phyloP scores from a whole-genome alignment of 2,888 invertebrate species.

The Eulithis testata region DNA sequence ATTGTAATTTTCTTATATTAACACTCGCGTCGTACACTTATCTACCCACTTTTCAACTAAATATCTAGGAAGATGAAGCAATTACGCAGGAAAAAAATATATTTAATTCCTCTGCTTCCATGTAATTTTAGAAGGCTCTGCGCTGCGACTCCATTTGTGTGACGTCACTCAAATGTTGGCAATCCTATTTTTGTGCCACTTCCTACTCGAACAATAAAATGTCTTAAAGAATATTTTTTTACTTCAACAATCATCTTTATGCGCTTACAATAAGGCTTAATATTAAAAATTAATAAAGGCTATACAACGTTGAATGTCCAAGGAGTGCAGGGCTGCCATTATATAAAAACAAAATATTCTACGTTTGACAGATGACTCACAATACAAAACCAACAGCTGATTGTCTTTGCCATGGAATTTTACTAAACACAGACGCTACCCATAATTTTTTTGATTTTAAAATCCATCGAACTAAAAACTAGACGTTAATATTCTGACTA shows the following conservation, averaged over 20 bases:
- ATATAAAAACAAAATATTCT: slow-evolving; percentile 39
- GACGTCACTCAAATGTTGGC: slow-evolving; percentile 84
- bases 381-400: slow-evolving; percentile 42
- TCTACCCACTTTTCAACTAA: slow-evolving; percentile 63
- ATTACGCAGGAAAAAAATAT: slow-evolving; percentile 64
- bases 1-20: slow-evolving; percentile 44
- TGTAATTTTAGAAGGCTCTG: slow-evolving; percentile 82
- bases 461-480: no score
- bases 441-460: no score
- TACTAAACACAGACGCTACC: no score
- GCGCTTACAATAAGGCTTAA: slow-evolving; percentile 55
- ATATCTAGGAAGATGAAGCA: slow-evolving; percentile 63
- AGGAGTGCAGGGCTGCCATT: slow-evolving; percentile 55
- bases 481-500: no score
- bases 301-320: slow-evolving; percentile 57
- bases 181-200: slow-evolving; percentile 82
- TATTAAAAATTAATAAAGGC: slow-evolving; percentile 49
- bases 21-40: slow-evolving; percentile 67
- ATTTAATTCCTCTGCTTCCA: slow-evolving; percentile 56
- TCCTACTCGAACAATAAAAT: slow-evolving; percentile 71
- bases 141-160: slow-evolving; percentile 67
- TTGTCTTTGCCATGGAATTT: slow-evolving; percentile 13
- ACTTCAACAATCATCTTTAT: slow-evolving; percentile 62
- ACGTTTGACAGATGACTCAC: slow-evolving; percentile 35
- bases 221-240: slow-evolving; percentile 58